Evolutionary conservation across 2,888 invertebrate genomes (phyloP).

Genomic region (Busseola fusca): DNA sequence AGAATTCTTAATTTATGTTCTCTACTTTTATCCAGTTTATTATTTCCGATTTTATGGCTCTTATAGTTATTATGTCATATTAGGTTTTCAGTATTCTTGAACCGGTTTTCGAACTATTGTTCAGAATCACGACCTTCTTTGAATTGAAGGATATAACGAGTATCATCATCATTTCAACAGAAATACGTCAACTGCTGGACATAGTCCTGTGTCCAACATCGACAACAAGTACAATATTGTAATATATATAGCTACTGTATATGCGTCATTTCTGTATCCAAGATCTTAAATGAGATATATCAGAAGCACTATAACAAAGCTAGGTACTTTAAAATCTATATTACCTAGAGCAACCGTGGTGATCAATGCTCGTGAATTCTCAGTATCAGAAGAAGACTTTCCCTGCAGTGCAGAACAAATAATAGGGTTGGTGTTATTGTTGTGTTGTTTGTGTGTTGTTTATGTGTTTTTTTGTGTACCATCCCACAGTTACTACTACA

Average conservation of each 20-base stretch:
- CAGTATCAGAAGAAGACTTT: not conserved
- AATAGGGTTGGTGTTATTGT: not conserved
- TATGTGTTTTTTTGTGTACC: too few relatives aligned
- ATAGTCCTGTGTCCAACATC: not conserved
- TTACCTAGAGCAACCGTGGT: not conserved
- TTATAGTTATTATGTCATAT: not conserved
- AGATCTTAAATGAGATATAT: not conserved
- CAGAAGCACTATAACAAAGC: not conserved
- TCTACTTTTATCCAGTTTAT: slow-evolving; percentile 5
- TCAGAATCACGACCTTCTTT: not conserved
- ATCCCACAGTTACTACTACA: too few relatives aligned
- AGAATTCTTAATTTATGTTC: not conserved
- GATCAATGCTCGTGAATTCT: not conserved
- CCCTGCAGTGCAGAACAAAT: too few relatives aligned
- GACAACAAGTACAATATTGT: not conserved
- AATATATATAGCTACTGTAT: not conserved
- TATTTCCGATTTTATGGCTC: not conserved
- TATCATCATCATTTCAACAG: not conserved
- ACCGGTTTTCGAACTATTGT: not conserved
- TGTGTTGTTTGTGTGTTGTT: too few relatives aligned
- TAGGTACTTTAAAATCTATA: not conserved
- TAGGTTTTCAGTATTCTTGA: not conserved
- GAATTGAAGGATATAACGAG: not conserved
- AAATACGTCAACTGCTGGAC: not conserved
- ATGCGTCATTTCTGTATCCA: not conserved